Evolutionary conservation across 2,888 invertebrate genomes (phyloP).

Genomic region (Eilema sororculum): DNA sequence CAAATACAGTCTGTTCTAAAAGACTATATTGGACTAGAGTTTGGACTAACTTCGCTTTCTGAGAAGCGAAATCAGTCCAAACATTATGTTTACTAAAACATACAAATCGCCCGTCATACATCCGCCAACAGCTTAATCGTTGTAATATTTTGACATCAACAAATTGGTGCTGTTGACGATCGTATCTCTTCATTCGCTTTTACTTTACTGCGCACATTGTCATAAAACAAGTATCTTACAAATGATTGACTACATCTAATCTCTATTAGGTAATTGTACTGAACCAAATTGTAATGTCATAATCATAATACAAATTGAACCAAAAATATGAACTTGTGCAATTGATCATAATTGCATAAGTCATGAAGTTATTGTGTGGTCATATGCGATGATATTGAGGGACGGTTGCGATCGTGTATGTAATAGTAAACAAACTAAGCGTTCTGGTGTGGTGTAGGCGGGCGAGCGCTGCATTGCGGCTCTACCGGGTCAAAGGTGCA

Average conservation of each 20-base stretch:
- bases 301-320: conserved; percentile 58
- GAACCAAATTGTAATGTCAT: conserved; percentile 63
- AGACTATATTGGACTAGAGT: conserved; percentile 36
- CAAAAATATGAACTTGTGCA: conserved; percentile 63
- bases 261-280: conserved; percentile 29
- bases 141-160: conserved; percentile 53
- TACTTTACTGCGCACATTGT: conserved; percentile 25
- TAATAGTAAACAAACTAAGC: conserved; percentile 68
- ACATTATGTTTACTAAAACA: conserved; percentile 60
- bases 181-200: conserved; percentile 29
- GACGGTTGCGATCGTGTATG: conserved; percentile 62
- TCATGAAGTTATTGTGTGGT: conserved; percentile 7
- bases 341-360: conserved; percentile 43
- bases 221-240: conserved; percentile 27
- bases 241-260: conserved; percentile 23
- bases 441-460: conserved; percentile 72
- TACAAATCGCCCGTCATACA: conserved; percentile 62
- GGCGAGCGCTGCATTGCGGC: conserved; percentile 76
- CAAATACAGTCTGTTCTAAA: conserved; percentile 31
- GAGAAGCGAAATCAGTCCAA: conserved; percentile 56
- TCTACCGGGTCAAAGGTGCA: conserved; percentile 74
- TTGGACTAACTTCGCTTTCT: conserved; percentile 49
- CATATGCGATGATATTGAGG: conserved; percentile 52
- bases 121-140: conserved; percentile 47
- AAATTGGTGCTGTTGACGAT: conserved; percentile 46